Percentiles rank a stretch among this genome's conserved stretches.
phyloP scores from a whole-genome alignment of 2,797 vertebrate genomes.

The Characodon lateralis region DNA sequence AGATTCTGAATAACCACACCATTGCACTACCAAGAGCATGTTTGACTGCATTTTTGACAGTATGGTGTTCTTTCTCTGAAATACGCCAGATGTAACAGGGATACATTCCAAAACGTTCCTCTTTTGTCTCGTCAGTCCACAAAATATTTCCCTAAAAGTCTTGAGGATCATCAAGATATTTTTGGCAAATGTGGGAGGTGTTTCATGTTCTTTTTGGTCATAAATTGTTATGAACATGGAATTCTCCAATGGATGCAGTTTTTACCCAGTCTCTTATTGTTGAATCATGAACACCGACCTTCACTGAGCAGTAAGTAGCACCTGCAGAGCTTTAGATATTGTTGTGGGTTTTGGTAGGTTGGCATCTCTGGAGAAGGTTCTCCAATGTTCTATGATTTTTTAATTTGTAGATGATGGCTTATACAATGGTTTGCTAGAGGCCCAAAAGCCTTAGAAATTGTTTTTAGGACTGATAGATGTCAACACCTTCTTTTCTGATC shows the following conservation, averaged over 20 bases:
- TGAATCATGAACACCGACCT: too few species aligned
- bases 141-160: too few species aligned
- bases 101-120: background rate
- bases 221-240: too few species aligned
- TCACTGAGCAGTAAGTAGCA: too few species aligned
- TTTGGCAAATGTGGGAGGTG: too few species aligned
- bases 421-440: background rate
- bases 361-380: background rate
- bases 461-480: too few species aligned
- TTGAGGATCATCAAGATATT: too few species aligned
- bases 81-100: background rate
- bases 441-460: too few species aligned
- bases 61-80: background rate
- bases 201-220: too few species aligned
- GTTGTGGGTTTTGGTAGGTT: background rate
- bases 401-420: background rate
- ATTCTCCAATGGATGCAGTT: too few species aligned
- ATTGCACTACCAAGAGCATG: background rate
- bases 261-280: too few species aligned
- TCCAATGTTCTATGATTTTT: background rate
- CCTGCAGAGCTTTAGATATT: background rate
- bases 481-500: background rate
- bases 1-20: background rate
- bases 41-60: background rate
- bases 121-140: background rate